phyloP scores from a whole-genome alignment of 2,797 vertebrate genomes.

The Micrastur ruficollis region DNA sequence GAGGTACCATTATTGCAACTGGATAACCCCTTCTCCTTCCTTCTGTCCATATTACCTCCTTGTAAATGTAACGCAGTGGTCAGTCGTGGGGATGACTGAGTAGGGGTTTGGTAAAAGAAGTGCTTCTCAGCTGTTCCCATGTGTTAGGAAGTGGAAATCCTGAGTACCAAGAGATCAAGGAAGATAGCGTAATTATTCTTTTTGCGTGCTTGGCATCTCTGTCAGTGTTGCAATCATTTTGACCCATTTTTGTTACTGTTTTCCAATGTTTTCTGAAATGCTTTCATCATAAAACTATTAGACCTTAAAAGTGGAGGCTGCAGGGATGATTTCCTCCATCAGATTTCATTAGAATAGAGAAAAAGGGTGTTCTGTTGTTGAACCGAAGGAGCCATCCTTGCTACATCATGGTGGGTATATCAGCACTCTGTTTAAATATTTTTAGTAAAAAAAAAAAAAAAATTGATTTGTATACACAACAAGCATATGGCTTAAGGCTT shows the following conservation, averaged over 20 bases:
- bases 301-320: neutral
- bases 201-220: neutral
- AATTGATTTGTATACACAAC: neutral
- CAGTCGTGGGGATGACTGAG: neutral
- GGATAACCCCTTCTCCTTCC: neutral
- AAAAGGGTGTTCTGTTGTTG: neutral
- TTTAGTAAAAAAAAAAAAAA: neutral
- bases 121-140: neutral
- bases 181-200: neutral
- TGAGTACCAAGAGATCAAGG: neutral
- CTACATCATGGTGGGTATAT: neutral
- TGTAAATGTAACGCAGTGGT: rapidly evolving
- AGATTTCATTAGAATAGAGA: neutral
- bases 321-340: neutral
- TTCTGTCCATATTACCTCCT: neutral
- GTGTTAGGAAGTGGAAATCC: neutral
- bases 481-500: neutral
- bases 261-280: neutral
- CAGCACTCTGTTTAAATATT: neutral
- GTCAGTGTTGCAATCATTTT: neutral
- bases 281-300: neutral
- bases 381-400: neutral
- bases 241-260: neutral
- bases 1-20: rapidly evolving
- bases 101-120: neutral